Percentiles rank a stretch among this genome's conserved stretches.
Conservation (phyloP, 2,888 invertebrate species). For the Nesidiocoris tenuis region DNA sequence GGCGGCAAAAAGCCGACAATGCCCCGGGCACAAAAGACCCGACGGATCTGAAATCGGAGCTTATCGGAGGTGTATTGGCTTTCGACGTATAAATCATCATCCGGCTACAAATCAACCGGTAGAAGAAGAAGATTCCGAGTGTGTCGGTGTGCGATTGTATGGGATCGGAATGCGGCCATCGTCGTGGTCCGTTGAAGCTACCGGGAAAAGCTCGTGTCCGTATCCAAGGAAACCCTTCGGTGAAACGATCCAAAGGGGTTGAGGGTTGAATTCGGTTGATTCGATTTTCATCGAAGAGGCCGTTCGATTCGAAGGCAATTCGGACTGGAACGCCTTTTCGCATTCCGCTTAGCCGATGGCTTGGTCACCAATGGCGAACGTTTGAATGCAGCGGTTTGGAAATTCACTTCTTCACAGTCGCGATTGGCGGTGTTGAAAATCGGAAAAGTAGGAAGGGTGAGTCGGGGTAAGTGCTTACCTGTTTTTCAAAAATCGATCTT, state of each 20-base stretch:
- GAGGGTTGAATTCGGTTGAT: neutral
- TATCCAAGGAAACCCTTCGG: neutral
- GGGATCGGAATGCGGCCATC: conserved; percentile 15
- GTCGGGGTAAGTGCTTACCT: too few relatives aligned
- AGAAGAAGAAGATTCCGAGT: neutral
- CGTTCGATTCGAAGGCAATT: neutral
- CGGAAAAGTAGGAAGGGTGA: too few relatives aligned
- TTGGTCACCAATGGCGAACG: neutral
- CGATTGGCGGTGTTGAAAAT: too few relatives aligned
- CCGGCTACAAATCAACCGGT: conserved; percentile 16
- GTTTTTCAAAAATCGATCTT: too few relatives aligned
- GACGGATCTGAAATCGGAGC: neutral
- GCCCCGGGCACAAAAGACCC: neutral
- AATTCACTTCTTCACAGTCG: too few relatives aligned
- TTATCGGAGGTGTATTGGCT: neutral
- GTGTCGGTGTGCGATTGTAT: neutral
- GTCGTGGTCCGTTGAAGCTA: neutral
- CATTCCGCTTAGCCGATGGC: neutral
- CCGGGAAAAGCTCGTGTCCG: neutral
- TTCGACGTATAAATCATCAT: conserved; percentile 12
- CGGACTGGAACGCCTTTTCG: neutral
- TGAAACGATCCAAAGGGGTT: neutral
- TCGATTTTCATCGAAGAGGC: neutral
- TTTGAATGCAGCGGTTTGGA: too few relatives aligned
- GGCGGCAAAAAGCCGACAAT: neutral